Base-by-base conservation (phyloP, 2,113 vertebrate genomes). In the Tretioscincus oriximinensis region DNA sequence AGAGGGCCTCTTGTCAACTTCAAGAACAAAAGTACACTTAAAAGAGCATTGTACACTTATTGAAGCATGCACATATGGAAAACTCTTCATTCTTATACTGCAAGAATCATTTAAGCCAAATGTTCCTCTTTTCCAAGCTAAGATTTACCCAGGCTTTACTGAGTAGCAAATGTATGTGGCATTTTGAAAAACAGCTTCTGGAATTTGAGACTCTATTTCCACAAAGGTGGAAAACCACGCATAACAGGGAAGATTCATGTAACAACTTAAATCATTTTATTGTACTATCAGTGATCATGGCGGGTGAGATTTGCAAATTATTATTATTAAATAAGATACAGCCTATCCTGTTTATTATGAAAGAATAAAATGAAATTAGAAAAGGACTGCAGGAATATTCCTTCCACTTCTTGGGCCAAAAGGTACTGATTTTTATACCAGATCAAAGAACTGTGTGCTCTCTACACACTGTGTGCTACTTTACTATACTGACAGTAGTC, bases 151-250 rank as follows among this genome's bases (percentile, higher is more conserved):
- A 18, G 14, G 54, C 84, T 87, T 85, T 89, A 45, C 81, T 84
- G 84, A 89, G 87, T 89, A 88, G 83, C 22, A 90, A 90, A 90
- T 84, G 77, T 74, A 85, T 88, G 83, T 51, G 49, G 49, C 12
- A 18, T 58, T 58, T 58, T 18, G 54, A 58, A 60, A 10, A 28
- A 9, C 26, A 24, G 16, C 70, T 35, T 63, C 41, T 88, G 88
- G 91, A 92, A 91, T 88, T 84, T 77, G 87, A 82, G 78, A 81
- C 76, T 65, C 85, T 86, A 29, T 84, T 87, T n/a, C 10, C 10
- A 0, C 75, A 85, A 75, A 83, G 90, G 69, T 88, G 85, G 3
- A 92, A 83, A 84, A 51, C 16, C 3, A 2, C 78, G 83, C 0
- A 5, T 87, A 79, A 49, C 78, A 90, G 80, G 66, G 26, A 67